Percentiles rank a stretch among this genome's conserved stretches.
Conservation (phyloP, 2,888 invertebrate genomes). For the Imbricaverruca yamaguchii region DNA sequence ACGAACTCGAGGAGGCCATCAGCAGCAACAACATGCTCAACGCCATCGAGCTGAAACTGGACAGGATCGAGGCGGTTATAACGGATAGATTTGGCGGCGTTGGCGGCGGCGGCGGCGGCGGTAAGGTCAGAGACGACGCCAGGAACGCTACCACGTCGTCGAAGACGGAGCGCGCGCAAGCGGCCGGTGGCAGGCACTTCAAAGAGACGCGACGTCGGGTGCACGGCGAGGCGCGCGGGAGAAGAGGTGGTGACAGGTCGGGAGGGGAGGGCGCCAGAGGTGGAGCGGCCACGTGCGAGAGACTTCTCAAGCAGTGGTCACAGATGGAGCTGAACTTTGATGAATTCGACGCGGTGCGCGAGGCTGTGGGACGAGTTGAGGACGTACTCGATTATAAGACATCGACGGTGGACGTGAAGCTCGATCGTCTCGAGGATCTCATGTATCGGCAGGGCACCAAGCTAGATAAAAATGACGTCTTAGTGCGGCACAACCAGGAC, state of each 20-base stretch:
- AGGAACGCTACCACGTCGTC: neutral
- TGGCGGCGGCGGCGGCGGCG: no score
- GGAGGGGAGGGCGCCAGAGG: neutral
- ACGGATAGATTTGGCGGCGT: neutral
- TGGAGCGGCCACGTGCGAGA: neutral
- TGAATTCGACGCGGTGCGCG: neutral
- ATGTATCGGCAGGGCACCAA: neutral
- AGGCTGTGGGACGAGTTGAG: neutral
- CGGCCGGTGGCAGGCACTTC: no score
- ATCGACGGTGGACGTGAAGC: neutral
- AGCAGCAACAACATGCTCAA: slow-evolving; percentile 19
- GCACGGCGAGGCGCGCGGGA: slow-evolving; percentile 1
- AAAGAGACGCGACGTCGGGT: neutral
- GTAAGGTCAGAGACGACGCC: neutral
- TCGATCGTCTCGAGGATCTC: neutral
- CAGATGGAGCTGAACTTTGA: slow-evolving; percentile 19
- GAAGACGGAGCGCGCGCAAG: no score
- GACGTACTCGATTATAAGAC: neutral
- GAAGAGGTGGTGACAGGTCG: neutral
- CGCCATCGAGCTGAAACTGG: slow-evolving; percentile 14
- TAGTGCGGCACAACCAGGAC: neutral
- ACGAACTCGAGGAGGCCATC: slow-evolving; percentile 14
- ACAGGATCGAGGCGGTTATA: neutral
- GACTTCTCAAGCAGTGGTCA: neutral
- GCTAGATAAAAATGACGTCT: neutral